These are phyloP conservation scores for Heloderma charlesbogerti DNA, from an alignment of 2,113 vertebrate genomes.

Conservation along the genomic window DNA sequence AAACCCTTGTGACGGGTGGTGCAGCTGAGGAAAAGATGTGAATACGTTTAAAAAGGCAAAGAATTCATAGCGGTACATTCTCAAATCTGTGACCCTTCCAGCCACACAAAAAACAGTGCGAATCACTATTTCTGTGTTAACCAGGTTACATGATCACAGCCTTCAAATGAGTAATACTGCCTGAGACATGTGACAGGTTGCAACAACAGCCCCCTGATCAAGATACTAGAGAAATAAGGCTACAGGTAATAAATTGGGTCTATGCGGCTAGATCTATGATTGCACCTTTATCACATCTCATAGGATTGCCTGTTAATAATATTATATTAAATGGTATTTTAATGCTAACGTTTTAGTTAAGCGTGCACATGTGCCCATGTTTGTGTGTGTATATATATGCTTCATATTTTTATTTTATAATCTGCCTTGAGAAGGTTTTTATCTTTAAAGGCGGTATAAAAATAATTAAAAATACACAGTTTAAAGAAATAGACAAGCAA, in stretches of 20 bases:
- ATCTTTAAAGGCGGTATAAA: too few species aligned
- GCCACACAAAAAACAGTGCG: background rate
- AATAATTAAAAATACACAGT: too few species aligned
- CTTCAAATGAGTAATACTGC: background rate
- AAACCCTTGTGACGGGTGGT: constrained; percentile 91
- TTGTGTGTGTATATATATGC: too few species aligned
- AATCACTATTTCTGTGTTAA: background rate
- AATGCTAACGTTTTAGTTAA: too few species aligned
- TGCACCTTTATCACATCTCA: too few species aligned
- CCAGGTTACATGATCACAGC: background rate
- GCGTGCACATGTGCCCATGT: too few species aligned
- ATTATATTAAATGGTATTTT: background rate
- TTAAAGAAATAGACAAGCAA: too few species aligned
- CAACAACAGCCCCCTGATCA: background rate
- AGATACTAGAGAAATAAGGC: background rate
- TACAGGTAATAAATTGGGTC: background rate
- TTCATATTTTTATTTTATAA: too few species aligned
- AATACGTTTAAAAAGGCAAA: constrained; percentile 46
- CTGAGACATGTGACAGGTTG: background rate
- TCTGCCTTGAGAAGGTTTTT: too few species aligned
- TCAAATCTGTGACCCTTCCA: background rate
- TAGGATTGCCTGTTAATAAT: background rate
- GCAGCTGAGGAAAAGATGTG: constrained; percentile 78
- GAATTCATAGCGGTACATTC: background rate
- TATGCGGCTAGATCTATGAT: background rate